Base-by-base conservation (phyloP, 2,888 invertebrate genomes). In the Galerucella nymphaeae region DNA sequence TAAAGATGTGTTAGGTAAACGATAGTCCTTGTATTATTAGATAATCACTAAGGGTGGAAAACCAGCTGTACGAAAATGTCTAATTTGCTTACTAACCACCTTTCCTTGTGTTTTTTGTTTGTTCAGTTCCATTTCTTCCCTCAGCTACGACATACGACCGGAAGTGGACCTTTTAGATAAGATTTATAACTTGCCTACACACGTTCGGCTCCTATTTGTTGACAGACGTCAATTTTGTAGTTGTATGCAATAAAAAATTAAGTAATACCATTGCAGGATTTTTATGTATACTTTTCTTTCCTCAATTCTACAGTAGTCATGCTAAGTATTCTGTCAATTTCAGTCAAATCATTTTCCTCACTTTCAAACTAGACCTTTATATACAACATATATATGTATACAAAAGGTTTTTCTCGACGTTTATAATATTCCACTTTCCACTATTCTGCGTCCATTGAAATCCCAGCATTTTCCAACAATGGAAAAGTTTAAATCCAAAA, bases 141-240 rank as follows among this genome's bases (percentile, higher is more conserved):
- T 13, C 23, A 42, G 30, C 55, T 53, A 55, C 16, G 6, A 14
- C 38, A 16, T 50, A 45, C n/a, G 38, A 57, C 67, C 20, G 67
- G 67, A 67, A 59, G 53, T 30, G 41, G 16, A 23, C 67, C 59
- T 53, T 59, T 67, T 67, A 67, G 45, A 11, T 10, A 13, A 57
- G 41, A 59, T 67, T 59, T 59, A 67, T 58, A 42, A 42, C 59
- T 16, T 20, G 18, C 41, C 18, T 16, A 5, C 20, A 23, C 23
- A 23, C 23, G 2, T 23, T 23, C 23, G 1, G 4, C 3, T 23
- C 23, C 1, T 23, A 23, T 23, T 23, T 23, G 23, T 23, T 23
- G 23, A 23, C 23, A 23, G 23, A 23, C 23, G 23, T 23, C 23
- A 23, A 23, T 4, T 23, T 3, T 23, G 23, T 23, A 23, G 23